Evolutionary conservation across 2,797 vertebrate species (phyloP).

Genomic region (Pipistrellus pygmaeus): DNA sequence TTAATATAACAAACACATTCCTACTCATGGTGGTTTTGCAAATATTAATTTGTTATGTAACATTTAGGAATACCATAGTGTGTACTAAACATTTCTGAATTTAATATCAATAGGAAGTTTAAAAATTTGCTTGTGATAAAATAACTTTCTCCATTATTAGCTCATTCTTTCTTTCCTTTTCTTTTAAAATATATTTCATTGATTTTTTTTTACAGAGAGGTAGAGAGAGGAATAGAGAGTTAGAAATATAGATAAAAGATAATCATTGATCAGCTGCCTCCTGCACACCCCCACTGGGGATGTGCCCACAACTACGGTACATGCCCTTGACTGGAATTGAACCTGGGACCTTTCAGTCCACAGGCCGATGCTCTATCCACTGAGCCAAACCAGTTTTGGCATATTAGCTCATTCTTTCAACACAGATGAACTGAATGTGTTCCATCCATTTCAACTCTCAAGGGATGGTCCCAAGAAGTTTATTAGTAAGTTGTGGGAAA

Average conservation of each 20-base stretch:
- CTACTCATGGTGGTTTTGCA: background rate
- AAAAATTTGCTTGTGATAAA: constrained; percentile 10
- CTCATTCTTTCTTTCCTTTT: background rate
- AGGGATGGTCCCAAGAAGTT: background rate
- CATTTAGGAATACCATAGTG: constrained; percentile 15
- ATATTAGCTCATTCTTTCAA: background rate
- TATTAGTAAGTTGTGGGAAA: background rate
- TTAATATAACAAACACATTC: too few relatives aligned
- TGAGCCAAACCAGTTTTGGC: too few relatives aligned
- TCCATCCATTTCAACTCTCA: background rate
- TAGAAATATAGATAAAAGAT: too few relatives aligned
- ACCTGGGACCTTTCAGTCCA: too few relatives aligned
- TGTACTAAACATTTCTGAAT: constrained; percentile 4
- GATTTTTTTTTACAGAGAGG: too few relatives aligned
- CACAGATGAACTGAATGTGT: background rate
- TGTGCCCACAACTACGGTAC: too few relatives aligned
- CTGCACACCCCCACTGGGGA: too few relatives aligned
- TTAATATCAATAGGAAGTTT: constrained; percentile 36
- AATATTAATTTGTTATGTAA: background rate
- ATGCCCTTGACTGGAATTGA: too few relatives aligned
- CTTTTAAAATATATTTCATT: too few relatives aligned
- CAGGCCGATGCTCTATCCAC: too few relatives aligned
- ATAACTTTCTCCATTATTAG: background rate
- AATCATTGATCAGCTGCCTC: too few relatives aligned
- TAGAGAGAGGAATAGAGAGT: too few relatives aligned